Percentiles rank a stretch among this genome's conserved stretches.
These are phyloP conservation scores for Paracanthobrama guichenoti DNA, from an alignment of 2,113 vertebrate genomes.

Conservation along the genomic window DNA sequence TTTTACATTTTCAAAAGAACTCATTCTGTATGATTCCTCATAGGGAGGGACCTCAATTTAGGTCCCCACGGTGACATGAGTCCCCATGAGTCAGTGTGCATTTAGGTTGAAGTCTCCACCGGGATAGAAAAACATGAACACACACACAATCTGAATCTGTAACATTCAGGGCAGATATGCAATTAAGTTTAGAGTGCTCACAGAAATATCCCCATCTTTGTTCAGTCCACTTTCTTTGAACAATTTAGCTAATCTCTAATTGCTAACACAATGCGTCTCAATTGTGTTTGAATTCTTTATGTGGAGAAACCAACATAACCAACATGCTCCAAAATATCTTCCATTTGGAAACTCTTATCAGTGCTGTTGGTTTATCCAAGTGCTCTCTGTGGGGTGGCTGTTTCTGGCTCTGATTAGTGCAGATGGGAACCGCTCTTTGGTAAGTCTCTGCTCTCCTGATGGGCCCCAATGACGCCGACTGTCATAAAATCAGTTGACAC, in stretches of 20 bases:
- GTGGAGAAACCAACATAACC: background rate
- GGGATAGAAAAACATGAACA: too few species aligned
- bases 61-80: too few species aligned
- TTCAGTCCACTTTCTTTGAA: background rate
- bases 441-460: background rate
- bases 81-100: too few species aligned
- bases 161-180: background rate
- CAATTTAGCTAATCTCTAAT: background rate
- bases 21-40: too few species aligned
- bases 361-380: conserved; percentile 7
- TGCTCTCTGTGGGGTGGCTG: background rate
- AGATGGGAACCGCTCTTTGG: conserved; percentile 1
- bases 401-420: conserved; percentile 37
- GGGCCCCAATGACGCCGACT: background rate
- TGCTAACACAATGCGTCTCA: background rate
- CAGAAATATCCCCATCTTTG: background rate
- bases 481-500: conserved; percentile 34
- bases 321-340: background rate
- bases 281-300: background rate
- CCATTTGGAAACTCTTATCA: conserved; percentile 22
- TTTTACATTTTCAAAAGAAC: too few species aligned
- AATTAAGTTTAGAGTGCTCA: background rate
- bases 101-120: too few species aligned
- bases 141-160: background rate
- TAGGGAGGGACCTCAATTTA: too few species aligned